These are phyloP conservation scores for Protonibea diacanthus DNA, from an alignment of 2,797 vertebrate species.

Conservation along the genomic window DNA sequence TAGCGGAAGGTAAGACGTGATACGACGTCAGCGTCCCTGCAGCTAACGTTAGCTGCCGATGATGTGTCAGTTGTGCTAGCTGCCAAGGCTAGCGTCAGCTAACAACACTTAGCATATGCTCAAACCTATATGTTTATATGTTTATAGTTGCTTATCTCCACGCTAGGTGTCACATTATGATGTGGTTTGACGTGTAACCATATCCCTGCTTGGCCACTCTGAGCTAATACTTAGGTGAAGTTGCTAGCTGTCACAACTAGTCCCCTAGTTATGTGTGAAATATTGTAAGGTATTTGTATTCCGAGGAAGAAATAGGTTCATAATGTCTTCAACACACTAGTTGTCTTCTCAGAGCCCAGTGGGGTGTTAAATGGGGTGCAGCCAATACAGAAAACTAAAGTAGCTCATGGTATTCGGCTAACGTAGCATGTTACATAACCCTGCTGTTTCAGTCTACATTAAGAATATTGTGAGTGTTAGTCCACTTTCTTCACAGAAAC, in stretches of 20 bases:
- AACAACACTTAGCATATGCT: background rate
- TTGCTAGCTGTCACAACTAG: conserved; percentile 5
- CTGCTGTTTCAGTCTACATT: conserved; percentile 15
- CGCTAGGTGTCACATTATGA: fast-evolving
- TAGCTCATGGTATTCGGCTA: conserved; percentile 17
- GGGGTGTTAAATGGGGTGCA: background rate
- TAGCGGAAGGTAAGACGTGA: conserved; percentile 84
- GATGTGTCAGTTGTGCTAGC: conserved; percentile 66
- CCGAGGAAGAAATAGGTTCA: too few species aligned
- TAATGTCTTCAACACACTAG: fast-evolving
- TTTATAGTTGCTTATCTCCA: background rate
- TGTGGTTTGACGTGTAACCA: background rate
- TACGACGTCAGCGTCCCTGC: background rate
- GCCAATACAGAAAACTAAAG: background rate
- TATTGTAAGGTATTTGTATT: background rate
- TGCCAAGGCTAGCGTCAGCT: conserved; percentile 11
- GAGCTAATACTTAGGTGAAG: conserved; percentile 4
- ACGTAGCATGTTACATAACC: conserved; percentile 58
- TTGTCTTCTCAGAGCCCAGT: background rate
- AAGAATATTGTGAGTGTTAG: background rate
- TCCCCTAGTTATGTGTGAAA: background rate
- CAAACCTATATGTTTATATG: background rate
- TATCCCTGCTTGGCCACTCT: background rate
- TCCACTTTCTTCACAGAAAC: background rate
- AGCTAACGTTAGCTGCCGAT: conserved; percentile 39